phyloP scores from a whole-genome alignment of 2,888 invertebrate genomes.

The Microdon myrmicae region DNA sequence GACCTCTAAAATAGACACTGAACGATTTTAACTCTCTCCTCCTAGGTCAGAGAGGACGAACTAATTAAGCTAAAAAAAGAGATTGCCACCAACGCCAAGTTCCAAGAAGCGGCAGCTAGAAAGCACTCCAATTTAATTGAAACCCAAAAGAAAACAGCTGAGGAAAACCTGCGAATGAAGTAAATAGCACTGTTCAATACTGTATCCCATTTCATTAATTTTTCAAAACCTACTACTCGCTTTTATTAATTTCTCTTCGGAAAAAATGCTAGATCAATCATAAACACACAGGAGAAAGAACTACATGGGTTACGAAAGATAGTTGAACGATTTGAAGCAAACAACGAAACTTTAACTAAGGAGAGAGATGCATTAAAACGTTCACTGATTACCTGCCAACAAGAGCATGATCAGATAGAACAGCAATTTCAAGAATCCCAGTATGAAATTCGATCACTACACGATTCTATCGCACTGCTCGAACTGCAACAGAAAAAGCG shows the following conservation, averaged over 20 bases:
- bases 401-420: constrained; percentile 54
- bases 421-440: constrained; percentile 60
- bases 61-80: constrained; percentile 62
- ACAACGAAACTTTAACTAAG: constrained; percentile 60
- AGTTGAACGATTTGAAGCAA: constrained; percentile 61
- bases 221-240: constrained; percentile 58
- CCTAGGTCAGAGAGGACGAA: constrained; percentile 64
- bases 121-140: constrained; percentile 61
- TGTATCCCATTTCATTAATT: neutral
- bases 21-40: neutral
- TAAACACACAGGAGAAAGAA: constrained; percentile 63
- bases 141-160: constrained; percentile 58
- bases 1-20: neutral
- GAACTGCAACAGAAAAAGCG: constrained; percentile 60
- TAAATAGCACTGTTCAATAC: constrained; percentile 16
- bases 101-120: constrained; percentile 61
- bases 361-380: constrained; percentile 63
- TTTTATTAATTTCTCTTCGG: too few species aligned
- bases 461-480: constrained; percentile 59
- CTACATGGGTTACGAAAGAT: constrained; percentile 62
- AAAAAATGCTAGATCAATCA: constrained; percentile 32
- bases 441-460: constrained; percentile 62
- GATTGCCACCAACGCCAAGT: constrained; percentile 60
- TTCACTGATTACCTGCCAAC: constrained; percentile 59
- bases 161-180: constrained; percentile 61